A percentile compares a stretch with the other conserved stretches of the same genome.
phyloP scores from a whole-genome alignment of 1,140 invertebrate species.

The Drosophila neocordata region DNA sequence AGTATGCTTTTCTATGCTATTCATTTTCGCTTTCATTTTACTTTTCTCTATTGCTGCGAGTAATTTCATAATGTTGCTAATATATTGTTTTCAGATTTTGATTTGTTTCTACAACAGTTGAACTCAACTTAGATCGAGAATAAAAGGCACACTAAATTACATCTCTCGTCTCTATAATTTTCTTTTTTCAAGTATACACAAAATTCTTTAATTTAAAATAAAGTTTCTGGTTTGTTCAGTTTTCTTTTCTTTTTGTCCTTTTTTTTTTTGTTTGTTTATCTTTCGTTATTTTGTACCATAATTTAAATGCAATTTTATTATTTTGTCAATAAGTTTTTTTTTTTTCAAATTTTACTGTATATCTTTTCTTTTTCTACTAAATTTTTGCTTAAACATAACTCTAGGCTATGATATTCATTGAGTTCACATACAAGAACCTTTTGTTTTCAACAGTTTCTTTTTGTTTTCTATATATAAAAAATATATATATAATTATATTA shows the following conservation, averaged over 20 bases:
- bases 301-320: slow-evolving; percentile 75
- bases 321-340: slow-evolving; percentile 25
- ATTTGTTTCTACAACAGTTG: slow-evolving; percentile 23
- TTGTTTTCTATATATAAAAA: slow-evolving; percentile 34
- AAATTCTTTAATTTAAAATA: slow-evolving; percentile 78
- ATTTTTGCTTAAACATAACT: slow-evolving; percentile 23
- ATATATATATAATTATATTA: slow-evolving; percentile 29
- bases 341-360: slow-evolving; percentile 20
- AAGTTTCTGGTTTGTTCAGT: slow-evolving; percentile 16
- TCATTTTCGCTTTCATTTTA: neutral
- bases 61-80: slow-evolving; percentile 58
- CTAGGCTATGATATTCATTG: neutral
- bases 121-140: slow-evolving; percentile 32
- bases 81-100: slow-evolving; percentile 33
- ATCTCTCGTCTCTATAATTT: slow-evolving; percentile 35
- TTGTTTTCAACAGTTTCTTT: slow-evolving; percentile 11
- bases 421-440: too few relatives aligned
- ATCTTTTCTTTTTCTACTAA: slow-evolving; percentile 31
- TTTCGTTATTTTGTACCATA: slow-evolving; percentile 65
- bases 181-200: slow-evolving; percentile 22
- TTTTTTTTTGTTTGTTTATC: slow-evolving; percentile 10
- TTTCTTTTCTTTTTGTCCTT: slow-evolving; percentile 17
- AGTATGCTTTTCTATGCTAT: slow-evolving; percentile 54
- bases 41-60: slow-evolving; percentile 22
- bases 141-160: slow-evolving; percentile 66